Conservation (phyloP, 2,888 invertebrate species). For the Campoletis raptor region DNA sequence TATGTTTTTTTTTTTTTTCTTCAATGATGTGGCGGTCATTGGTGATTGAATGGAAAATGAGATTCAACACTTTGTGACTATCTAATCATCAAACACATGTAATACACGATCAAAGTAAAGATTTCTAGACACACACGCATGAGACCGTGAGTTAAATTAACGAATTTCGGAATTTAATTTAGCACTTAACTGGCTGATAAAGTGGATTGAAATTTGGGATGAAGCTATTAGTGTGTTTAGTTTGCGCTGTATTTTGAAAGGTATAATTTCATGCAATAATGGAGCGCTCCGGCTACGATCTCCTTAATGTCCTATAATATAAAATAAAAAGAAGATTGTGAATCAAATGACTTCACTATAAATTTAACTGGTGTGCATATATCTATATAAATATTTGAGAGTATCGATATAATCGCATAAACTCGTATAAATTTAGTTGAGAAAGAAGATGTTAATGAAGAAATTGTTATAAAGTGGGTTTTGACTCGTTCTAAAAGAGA, state of each 20-base stretch:
- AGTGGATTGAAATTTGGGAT: neutral
- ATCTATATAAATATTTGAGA: neutral
- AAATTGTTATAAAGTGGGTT: conserved; percentile 11
- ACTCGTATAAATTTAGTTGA: neutral
- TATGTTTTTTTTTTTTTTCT: neutral
- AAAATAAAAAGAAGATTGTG: neutral
- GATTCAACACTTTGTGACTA: neutral
- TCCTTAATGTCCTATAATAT: neutral
- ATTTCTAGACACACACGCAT: neutral
- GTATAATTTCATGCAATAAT: neutral
- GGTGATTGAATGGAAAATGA: neutral
- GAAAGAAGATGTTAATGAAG: neutral
- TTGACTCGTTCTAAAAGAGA: neutral
- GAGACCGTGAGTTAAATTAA: neutral
- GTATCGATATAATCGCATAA: neutral
- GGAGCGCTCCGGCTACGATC: neutral
- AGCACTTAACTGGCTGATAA: neutral
- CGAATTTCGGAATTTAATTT: neutral
- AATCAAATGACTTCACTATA: neutral
- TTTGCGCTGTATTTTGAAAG: neutral
- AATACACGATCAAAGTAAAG: conserved; percentile 6
- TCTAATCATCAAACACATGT: neutral
- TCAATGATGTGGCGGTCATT: neutral
- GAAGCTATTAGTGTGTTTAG: neutral
- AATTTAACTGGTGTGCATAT: neutral